Conservation (phyloP, 1,140 invertebrate genomes). For the Microplitis demolitor region DNA sequence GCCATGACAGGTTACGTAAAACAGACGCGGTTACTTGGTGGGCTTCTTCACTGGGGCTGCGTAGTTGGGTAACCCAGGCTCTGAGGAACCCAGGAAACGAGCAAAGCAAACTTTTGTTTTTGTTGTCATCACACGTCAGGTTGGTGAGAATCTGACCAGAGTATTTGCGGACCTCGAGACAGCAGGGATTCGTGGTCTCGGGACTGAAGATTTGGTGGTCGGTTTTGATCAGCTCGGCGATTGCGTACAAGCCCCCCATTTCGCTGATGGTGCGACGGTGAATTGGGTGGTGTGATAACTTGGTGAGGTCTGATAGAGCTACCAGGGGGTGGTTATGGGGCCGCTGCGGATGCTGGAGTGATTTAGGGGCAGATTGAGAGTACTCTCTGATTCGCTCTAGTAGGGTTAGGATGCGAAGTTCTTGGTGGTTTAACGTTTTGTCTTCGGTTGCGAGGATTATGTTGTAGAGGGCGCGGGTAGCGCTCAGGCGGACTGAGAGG, state of each 20-base stretch:
- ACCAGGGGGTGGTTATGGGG: constrained; percentile 79
- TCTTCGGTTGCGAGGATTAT: constrained; percentile 90
- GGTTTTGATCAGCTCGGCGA: constrained; percentile 87
- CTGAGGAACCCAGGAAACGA: constrained; percentile 89
- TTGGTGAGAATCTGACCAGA: constrained; percentile 97
- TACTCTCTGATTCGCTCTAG: constrained; percentile 82
- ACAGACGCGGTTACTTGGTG: constrained; percentile 94
- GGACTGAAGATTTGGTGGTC: constrained; percentile 85
- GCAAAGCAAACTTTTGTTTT: constrained; percentile 92
- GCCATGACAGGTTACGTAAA: constrained; percentile 94
- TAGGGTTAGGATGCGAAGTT: constrained; percentile 83
- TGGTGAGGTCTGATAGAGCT: constrained; percentile 91
- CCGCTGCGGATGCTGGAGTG: constrained; percentile 31
- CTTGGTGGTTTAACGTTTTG: constrained; percentile 84
- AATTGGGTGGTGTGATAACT: constrained; percentile 94
- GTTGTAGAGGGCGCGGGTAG: constrained; percentile 86
- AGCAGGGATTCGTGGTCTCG: constrained; percentile 77
- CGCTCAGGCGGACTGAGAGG: constrained; percentile 75
- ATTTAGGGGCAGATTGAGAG: constrained; percentile 60
- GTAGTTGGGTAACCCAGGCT: constrained; percentile 85
- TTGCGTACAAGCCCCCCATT: constrained; percentile 86
- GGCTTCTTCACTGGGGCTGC: constrained; percentile 88
- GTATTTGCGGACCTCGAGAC: constrained; percentile 87
- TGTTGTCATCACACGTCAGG: constrained; percentile 93
- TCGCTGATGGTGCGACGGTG: constrained; percentile 93